Conservation (phyloP, 2,797 vertebrate genomes). For the Sebastes glaucus region DNA sequence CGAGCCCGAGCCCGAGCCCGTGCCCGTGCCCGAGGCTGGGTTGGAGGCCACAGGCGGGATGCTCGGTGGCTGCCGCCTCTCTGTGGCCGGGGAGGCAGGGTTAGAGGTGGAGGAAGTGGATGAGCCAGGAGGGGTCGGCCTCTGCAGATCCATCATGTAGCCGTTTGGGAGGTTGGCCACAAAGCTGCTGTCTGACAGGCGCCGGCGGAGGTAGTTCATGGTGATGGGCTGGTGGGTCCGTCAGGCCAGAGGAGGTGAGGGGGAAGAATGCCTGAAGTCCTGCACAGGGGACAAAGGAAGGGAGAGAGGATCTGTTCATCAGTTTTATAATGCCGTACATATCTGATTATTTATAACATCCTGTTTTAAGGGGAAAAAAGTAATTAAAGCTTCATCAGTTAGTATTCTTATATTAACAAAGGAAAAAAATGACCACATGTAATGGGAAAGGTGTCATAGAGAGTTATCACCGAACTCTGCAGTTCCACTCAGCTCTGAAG, state of each 20-base stretch:
- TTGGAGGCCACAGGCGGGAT: conserved; percentile 68
- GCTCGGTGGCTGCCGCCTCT: conserved; percentile 85
- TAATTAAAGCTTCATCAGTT: neutral
- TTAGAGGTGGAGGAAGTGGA: conserved; percentile 91
- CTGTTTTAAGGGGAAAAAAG: neutral
- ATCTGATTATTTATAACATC: neutral
- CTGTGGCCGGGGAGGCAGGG: conserved; percentile 89
- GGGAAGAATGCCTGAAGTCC: conserved; percentile 35
- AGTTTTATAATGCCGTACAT: accelerated
- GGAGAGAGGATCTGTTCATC: neutral
- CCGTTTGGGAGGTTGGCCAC: conserved; percentile 96
- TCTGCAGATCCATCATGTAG: conserved; percentile 96
- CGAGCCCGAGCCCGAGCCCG: too few species aligned
- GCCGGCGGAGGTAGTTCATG: conserved; percentile 97
- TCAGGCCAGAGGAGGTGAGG: conserved; percentile 57
- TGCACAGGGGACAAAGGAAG: neutral
- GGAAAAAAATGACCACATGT: accelerated
- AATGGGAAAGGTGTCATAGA: neutral
- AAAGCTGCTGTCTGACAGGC: conserved; percentile 96
- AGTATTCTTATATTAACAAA: neutral
- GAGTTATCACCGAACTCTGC: too few species aligned
- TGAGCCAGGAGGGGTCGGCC: conserved; percentile 85
- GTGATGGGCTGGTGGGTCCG: conserved; percentile 53
- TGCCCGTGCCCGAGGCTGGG: conserved; percentile 23
- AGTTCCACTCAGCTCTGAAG: too few species aligned